Evolutionary conservation across 2,113 vertebrate species (phyloP), one percentile per base, ranked within the genome.

Genomic region (Pelusios castaneus): DNA sequence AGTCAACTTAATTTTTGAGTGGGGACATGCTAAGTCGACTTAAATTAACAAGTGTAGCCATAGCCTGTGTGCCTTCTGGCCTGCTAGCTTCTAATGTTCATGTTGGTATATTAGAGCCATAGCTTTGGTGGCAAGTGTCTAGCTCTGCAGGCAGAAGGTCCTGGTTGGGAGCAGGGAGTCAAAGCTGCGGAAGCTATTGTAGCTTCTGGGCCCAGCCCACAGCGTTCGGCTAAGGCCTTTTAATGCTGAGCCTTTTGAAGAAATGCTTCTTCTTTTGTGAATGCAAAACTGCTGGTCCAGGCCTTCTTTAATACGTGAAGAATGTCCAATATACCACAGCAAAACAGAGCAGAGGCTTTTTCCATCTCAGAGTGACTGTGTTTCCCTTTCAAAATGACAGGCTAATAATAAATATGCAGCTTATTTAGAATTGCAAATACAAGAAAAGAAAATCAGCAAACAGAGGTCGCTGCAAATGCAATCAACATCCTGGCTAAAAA

Each of bases 361-460:
- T 82, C 60, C 22, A n/a, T 58, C 86, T 79, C 31, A 29, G 79
- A 19, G 41, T 67, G 70, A 47, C 51, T 56, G 73, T 31, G 86
- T 80, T 52, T 47, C 73, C 0, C 0, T 41, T 29, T n/a, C 19
- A 22, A 94, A 95, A 88, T 90, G 79, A 92, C 0, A 2, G 80
- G 95, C 90, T 95, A 91, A 91, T 95, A 90, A 97, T 97, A 97
- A 97, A 95, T 95, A 96, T 96, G 96, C 89, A 95, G 29, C 52
- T 96, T 94, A 83, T 80, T 97, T 96, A 96, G 95, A 97, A 95
- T 97, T 97, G 91, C 96, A 97, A 95, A 97, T 97, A 93, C 31
- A 88, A 88, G 76, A 60, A 87, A 94, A 95, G 90, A 84, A 95
- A 95, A 84, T 38, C 89, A 91, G 93, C 88, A 96, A 90, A 97